Evolutionary conservation across 2,888 invertebrate genomes (phyloP).

Genomic region (Diploptera punctata): DNA sequence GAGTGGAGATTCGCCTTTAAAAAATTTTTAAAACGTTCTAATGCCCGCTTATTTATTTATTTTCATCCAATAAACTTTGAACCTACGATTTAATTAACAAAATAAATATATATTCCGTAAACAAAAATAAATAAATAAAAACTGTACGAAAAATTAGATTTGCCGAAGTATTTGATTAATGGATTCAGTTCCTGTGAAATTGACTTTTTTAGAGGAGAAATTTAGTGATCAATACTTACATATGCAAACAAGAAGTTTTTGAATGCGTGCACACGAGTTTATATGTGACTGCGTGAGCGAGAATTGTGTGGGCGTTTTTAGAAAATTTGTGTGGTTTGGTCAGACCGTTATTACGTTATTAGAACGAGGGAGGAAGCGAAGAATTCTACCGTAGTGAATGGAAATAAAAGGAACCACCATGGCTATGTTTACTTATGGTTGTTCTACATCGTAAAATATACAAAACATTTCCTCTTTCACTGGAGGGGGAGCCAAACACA

Average conservation of each 20-base stretch:
- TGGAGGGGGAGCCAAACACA: too few species aligned
- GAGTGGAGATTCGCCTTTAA: too few species aligned
- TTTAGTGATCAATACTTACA: conserved; percentile 15
- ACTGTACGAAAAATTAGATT: too few species aligned
- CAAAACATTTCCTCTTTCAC: background rate
- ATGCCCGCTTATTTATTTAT: too few species aligned
- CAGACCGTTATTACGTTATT: conserved; percentile 4
- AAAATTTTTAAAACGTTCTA: too few species aligned
- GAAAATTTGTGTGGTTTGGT: background rate
- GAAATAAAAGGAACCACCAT: background rate
- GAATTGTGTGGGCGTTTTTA: background rate
- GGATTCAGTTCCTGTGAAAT: too few species aligned
- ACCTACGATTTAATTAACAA: too few species aligned
- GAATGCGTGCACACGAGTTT: background rate
- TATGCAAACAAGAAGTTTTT: conserved; percentile 13
- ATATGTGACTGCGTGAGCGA: background rate
- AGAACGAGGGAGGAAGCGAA: background rate
- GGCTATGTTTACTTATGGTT: conserved; percentile 10
- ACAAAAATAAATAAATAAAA: too few species aligned
- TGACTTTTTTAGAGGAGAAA: too few species aligned
- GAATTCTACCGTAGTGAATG: conserved; percentile 10
- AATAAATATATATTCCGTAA: too few species aligned
- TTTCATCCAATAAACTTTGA: too few species aligned
- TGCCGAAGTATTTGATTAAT: too few species aligned
- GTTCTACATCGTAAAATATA: conserved; percentile 1